Conservation (phyloP, 1,140 invertebrate genomes). For the Papilio machaon region DNA sequence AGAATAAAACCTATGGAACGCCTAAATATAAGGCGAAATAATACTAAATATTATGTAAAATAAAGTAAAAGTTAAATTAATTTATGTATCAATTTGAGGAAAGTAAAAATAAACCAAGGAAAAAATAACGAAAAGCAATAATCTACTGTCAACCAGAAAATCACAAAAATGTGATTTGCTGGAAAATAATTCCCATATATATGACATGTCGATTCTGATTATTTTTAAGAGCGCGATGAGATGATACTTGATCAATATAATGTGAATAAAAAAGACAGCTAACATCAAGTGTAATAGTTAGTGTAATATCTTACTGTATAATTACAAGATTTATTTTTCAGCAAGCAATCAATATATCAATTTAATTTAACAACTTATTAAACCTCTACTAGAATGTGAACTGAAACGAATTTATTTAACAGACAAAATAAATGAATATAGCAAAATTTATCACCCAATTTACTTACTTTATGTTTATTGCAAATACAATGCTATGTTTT, state of each 20-base stretch:
- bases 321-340: not conserved
- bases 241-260: not conserved
- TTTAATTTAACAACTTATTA: too few species aligned
- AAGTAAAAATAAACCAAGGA: not conserved
- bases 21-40: too few species aligned
- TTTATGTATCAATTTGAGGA: not conserved
- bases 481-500: conserved; percentile 26
- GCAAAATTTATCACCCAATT: conserved; percentile 23
- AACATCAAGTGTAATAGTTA: not conserved
- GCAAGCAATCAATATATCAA: not conserved
- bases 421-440: not conserved
- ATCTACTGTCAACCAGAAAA: not conserved
- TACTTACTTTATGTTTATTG: conserved; percentile 10
- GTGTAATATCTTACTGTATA: not conserved
- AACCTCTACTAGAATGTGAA: not conserved
- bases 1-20: too few species aligned
- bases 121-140: conserved; percentile 11
- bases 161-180: not conserved
- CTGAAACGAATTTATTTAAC: not conserved
- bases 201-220: not conserved
- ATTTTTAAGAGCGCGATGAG: not conserved
- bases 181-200: conserved; percentile 10
- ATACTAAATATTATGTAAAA: too few species aligned
- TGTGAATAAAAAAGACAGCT: not conserved
- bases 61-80: not conserved